These are phyloP conservation scores for Abscondita cerata DNA, from an alignment of 2,888 invertebrate species.

Conservation along the genomic window DNA sequence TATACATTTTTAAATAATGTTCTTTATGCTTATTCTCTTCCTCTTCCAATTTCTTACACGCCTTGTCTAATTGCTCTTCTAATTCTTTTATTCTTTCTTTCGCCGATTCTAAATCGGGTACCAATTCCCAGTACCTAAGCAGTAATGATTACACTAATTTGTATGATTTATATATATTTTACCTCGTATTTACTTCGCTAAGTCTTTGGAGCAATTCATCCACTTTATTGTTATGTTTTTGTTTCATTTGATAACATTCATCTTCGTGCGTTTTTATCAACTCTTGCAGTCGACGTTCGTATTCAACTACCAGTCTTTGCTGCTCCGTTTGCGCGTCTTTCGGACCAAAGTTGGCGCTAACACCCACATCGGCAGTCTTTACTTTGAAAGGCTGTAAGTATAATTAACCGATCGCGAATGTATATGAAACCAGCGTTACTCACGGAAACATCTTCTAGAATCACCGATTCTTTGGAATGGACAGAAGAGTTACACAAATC, in stretches of 20 bases:
- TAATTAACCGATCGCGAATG: background rate
- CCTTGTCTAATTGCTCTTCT: slow-evolving; percentile 75
- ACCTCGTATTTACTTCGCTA: slow-evolving; percentile 77
- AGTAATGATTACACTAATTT: background rate
- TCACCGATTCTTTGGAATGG: slow-evolving; percentile 78
- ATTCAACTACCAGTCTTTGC: slow-evolving; percentile 71
- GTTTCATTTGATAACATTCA: slow-evolving; percentile 78
- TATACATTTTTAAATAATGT: slow-evolving; percentile 83
- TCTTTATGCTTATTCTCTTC: slow-evolving; percentile 77
- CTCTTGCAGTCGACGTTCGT: slow-evolving; percentile 79
- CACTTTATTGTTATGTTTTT: slow-evolving; percentile 80
- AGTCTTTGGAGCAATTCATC: slow-evolving; percentile 75
- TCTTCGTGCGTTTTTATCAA: slow-evolving; percentile 69
- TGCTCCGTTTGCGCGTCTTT: slow-evolving; percentile 70
- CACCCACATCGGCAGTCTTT: slow-evolving; percentile 47
- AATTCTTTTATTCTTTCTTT: slow-evolving; percentile 73
- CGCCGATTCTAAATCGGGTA: slow-evolving; percentile 76
- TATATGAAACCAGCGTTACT: slow-evolving; percentile 15
- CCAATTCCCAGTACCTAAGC: slow-evolving; percentile 73
- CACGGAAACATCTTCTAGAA: slow-evolving; percentile 48
- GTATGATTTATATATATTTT: slow-evolving; percentile 43
- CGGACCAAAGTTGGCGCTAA: slow-evolving; percentile 48
- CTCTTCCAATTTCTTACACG: slow-evolving; percentile 71
- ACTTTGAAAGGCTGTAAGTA: slow-evolving; percentile 46
- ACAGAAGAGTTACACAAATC: slow-evolving; percentile 78